Base-by-base conservation (phyloP, 2,888 invertebrate genomes). In the Aphrophora alni region DNA sequence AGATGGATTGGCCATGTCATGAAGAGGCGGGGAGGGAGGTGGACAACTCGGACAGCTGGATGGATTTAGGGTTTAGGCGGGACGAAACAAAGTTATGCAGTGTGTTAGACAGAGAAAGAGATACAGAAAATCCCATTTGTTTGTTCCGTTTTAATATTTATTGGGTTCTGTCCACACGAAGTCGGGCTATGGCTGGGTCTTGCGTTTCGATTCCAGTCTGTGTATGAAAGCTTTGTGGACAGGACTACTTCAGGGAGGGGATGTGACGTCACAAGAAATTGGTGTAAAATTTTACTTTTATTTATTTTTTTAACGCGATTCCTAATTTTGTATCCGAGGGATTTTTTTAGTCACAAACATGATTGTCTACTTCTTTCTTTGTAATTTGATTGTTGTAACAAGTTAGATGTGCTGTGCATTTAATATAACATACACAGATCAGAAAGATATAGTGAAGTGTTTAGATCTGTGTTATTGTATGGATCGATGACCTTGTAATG, bases 101-200 rank as follows among this genome's bases (percentile, higher is more conserved):
- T 72, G 78, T 72, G 78, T 75, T 69, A 75, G 77, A 81, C 69
- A 71, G 77, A 78, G 81, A 81, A 51, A 70, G 81, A 77, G 75
- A 78, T 77, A 81, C 69, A 78, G 77, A 81, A 80, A 81, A 81
- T 77, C 76, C 75, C 81, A 81, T 81, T 81, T 81, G 81, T 81
- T 81, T 81, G 81, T 81, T 81, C 81, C 77, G 77, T 76, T 81
- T 81, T 81, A 81, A 78, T 81, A 81, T 81, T 81, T 81, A 81
- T 81, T 70, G 81, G 81, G 38, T 77, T 68, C 69, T 77, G 77
- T 77, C 77, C 77, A 77, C 77, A 77, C 69, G 77, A 33, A 33
- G n/a, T 69, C 69, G 33, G 77, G 38, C 68, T 68, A 44, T 38
- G 25, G 44, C 70, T 70, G 28, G 77, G 21, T 1, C 59, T 59